Percentiles rank a stretch among this genome's conserved stretches.
Evolutionary conservation across 2,888 invertebrate genomes (phyloP).

Genomic region (Ormyrus labotus): DNA sequence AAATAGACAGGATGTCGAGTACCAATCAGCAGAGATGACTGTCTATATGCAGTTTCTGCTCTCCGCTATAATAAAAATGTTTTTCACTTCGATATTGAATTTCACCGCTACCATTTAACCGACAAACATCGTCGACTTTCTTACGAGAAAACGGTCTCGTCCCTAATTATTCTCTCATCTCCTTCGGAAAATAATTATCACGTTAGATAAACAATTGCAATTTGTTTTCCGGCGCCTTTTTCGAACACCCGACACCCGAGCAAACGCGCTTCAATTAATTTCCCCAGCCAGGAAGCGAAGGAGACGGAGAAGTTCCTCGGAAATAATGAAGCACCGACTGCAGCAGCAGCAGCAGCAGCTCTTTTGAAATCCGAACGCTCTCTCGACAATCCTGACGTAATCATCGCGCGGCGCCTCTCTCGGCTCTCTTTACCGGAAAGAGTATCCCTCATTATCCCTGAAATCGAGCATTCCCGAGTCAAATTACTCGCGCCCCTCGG

Average conservation of each 20-base stretch:
- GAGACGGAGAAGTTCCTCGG: background rate
- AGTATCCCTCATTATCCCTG: slow-evolving; percentile 64
- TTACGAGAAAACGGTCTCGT: too few species aligned
- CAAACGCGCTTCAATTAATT: slow-evolving; percentile 40
- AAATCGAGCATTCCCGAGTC: slow-evolving; percentile 64
- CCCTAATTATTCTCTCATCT: too few species aligned
- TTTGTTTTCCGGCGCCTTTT: background rate
- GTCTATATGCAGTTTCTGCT: too few species aligned
- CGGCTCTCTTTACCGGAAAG: slow-evolving; percentile 53
- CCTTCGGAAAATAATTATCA: too few species aligned
- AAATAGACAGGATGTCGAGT: too few species aligned
- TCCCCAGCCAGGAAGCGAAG: background rate
- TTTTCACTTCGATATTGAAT: too few species aligned
- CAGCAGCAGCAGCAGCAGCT: background rate
- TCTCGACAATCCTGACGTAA: slow-evolving; percentile 30
- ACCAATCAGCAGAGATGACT: too few species aligned
- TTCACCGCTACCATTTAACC: too few species aligned
- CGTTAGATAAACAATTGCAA: too few species aligned
- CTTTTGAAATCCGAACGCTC: slow-evolving; percentile 53
- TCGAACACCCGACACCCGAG: slow-evolving; percentile 24
- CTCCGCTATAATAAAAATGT: too few species aligned
- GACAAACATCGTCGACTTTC: too few species aligned
- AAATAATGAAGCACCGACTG: too few species aligned
- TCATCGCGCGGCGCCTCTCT: slow-evolving; percentile 16
- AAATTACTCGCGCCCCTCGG: slow-evolving; percentile 65